These are phyloP conservation scores for Rafetus swinhoei DNA, from an alignment of 2,113 vertebrate genomes.

Conservation along the genomic window DNA sequence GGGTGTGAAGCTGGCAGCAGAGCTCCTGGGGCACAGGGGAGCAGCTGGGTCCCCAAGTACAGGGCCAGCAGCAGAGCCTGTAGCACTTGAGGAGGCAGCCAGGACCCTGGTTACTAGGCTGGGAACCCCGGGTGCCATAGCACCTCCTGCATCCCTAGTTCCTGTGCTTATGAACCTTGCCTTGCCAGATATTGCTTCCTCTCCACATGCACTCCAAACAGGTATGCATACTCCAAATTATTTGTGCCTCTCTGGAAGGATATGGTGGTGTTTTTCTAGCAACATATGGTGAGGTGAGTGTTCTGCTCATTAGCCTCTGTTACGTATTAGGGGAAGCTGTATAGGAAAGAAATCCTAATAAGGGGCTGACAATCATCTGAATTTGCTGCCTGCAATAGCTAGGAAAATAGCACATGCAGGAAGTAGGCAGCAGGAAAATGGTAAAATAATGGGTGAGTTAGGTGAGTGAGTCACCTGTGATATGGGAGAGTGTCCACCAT, in stretches of 20 bases:
- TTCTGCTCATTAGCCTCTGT: not conserved
- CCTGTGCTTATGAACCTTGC: no score
- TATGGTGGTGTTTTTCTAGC: not conserved
- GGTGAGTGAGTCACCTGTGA: not conserved
- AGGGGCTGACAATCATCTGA: not conserved
- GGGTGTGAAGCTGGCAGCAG: no score
- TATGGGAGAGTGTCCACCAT: not conserved
- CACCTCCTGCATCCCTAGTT: no score
- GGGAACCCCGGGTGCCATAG: no score
- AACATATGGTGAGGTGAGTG: not conserved
- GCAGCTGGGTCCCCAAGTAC: no score
- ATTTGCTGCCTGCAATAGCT: not conserved
- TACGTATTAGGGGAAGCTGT: not conserved
- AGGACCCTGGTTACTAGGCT: no score
- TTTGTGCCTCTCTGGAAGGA: not conserved
- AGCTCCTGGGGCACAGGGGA: no score
- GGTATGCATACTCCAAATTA: not conserved
- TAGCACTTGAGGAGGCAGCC: no score
- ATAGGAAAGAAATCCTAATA: not conserved
- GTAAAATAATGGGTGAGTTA: not conserved
- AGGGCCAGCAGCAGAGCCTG: no score
- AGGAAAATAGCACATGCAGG: not conserved
- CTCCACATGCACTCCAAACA: not conserved
- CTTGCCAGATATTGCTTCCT: no score
- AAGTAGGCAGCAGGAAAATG: not conserved